Base-by-base conservation (phyloP, 2,113 vertebrate species). In the Paralichthys olivaceus region DNA sequence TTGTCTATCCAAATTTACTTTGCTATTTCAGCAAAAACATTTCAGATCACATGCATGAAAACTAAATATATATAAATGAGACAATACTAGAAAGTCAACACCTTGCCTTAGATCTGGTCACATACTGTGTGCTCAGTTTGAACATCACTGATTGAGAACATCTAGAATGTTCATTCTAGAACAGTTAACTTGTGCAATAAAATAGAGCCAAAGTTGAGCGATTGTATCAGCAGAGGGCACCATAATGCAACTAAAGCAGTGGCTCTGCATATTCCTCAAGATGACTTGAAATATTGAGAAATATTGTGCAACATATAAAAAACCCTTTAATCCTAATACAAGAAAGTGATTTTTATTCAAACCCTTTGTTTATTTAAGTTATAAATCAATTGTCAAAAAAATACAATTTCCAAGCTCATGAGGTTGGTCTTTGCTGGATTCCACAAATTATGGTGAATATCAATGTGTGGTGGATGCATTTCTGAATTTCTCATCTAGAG, bases 301-400 rank as follows among this genome's bases (percentile, higher is more conserved):
- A 20, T 49, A n/a, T 19, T 49, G 19, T 49, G 47, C 4, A 12
- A 20, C 19, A 49, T 17, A 49, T 7, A 8, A 49, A 49, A 19
- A 49, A 49, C 4, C 20, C 19, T 5, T 49, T 22, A n/a, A 19
- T 19, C 4, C 49, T 51, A 20, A 51, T 5, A 51, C 17, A 9
- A 53, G 22, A 51, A 53, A 53, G 8, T n/a, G 17, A 49, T 49
- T 51, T 51, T 19, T 51, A 2, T 49, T 2, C 47, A 53, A 40
- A 12, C 9, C 2, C 9, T 11, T 12, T 23, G 22, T 56, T 56
- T 85, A 87, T 80, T 90, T 11, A 66, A 65, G 34, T 74, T 68
- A 6, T 11, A 68, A 37, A 56, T 26, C 29, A 43, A 63, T 22
- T 1, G 0, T 56, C 5, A 54, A 70, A 76, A 70, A 57, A 61